phyloP scores from a whole-genome alignment of 2,888 invertebrate genomes.

The Vanessa cardui region DNA sequence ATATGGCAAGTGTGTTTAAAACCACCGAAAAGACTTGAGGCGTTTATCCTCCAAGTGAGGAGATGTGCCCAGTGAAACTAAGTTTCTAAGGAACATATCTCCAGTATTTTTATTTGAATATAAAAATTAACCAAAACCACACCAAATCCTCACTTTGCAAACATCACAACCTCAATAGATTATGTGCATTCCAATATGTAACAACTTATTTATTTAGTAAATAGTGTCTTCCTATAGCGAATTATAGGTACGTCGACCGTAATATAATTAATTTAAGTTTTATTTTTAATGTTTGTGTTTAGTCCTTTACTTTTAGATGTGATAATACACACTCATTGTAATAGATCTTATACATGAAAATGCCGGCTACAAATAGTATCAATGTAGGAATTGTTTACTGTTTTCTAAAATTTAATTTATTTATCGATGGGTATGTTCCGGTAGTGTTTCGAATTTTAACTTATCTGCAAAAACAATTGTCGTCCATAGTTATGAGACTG shows the following conservation, averaged over 20 bases:
- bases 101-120: conserved; percentile 45
- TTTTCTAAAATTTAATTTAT: conserved; percentile 5
- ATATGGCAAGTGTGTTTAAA: conserved; percentile 25
- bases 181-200: conserved; percentile 55
- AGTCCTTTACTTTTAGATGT: conserved; percentile 1
- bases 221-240: conserved; percentile 65
- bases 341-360: not conserved
- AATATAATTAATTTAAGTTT: conserved; percentile 22
- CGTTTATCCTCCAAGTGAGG: conserved; percentile 45
- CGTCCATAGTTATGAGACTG: too few relatives aligned
- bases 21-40: conserved; percentile 49
- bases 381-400: not conserved
- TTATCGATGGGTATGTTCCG: not conserved
- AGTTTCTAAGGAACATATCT: conserved; percentile 48
- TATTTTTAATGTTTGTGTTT: conserved; percentile 6
- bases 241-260: conserved; percentile 32
- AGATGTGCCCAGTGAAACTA: conserved; percentile 49
- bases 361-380: conserved; percentile 1
- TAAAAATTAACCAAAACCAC: conserved; percentile 57
- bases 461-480: too few relatives aligned
- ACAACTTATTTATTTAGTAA: conserved; percentile 46
- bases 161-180: conserved; percentile 30
- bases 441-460: too few relatives aligned
- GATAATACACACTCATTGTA: not conserved
- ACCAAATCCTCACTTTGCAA: conserved; percentile 40